Base-by-base conservation (phyloP, 2,113 vertebrate genomes). In the Oncorhynchus keta region DNA sequence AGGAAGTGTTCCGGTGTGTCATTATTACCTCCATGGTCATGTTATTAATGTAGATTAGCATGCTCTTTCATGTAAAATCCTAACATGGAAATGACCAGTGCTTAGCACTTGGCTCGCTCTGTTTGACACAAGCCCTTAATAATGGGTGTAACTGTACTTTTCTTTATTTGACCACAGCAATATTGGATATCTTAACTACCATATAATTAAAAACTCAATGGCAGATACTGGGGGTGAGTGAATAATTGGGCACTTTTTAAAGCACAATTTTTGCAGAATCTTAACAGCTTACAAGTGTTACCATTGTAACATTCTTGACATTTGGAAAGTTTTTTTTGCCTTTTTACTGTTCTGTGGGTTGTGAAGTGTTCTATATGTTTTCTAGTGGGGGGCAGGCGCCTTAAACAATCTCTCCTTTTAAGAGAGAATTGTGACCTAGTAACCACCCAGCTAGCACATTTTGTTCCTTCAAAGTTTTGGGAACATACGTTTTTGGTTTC, bases 141-240 rank as follows among this genome's bases (percentile, higher is more conserved):
- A 89, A 90, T 76, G 82, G 86, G 78, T 88, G 87, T 73, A 88
- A 80, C 86, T 71, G 79, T 78, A 76, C 75, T 79, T 82, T 80
- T 80, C 28, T 83, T 89, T 45, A 45, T 84, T 87, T 88, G 39
- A 45, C 39, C 89, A 84, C 86, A 85, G 79, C 79, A 35, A 77
- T 80, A 75, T 77, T 85, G 78, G 78, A 82, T 84, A 74, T 75
- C 78, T 75, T 65, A 55, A 82, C 83, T 86, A 81, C 83, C 75
- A 83, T 70, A 78, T 85, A 83, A 45, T 45, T 45, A 45, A 45
- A 86, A 89, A 77, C 71, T 55, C 35, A 88, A 72, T 55, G 68
- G 48, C 78, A 75, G 74, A 79, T 78, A 79, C 62, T 3, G 62
- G 57, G 75, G 75, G 78, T 13, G 73, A 76, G 68, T 68, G 70